Conservation (phyloP, 1,140 invertebrate species). For the Drosophila pachea region DNA sequence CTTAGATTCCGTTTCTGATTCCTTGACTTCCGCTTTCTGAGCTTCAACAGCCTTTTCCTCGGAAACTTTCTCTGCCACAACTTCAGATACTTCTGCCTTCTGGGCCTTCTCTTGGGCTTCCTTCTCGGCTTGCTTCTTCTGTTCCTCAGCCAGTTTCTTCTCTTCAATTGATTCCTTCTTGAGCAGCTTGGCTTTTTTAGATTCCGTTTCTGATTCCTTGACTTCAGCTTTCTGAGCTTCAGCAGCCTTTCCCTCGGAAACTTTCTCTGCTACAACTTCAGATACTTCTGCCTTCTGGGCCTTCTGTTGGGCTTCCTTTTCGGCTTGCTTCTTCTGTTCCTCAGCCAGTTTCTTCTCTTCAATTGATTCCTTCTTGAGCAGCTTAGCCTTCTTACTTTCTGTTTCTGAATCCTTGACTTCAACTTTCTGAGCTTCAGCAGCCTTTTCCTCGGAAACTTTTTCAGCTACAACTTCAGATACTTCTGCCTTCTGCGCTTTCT, state of each 20-base stretch:
- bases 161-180: conserved; percentile 29
- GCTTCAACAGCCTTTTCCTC: conserved; percentile 18
- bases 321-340: conserved; percentile 26
- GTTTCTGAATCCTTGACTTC: conserved; percentile 1
- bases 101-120: conserved; percentile 15
- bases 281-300: conserved; percentile 38
- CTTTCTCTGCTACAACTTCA: conserved; percentile 31
- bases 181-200: conserved; percentile 17
- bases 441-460: conserved; percentile 23
- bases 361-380: conserved; percentile 31
- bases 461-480: conserved; percentile 23
- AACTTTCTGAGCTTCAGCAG: conserved; percentile 4
- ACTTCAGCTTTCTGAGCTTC: conserved; percentile 8
- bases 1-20: conserved; percentile 33
- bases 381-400: conserved; percentile 45
- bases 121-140: conserved; percentile 26
- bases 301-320: conserved; percentile 6
- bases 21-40: conserved; percentile 9
- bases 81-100: conserved; percentile 42
- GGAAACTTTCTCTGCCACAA: conserved; percentile 22
- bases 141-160: conserved; percentile 10
- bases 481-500: conserved; percentile 31
- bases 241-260: conserved; percentile 18
- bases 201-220: conserved; percentile 29
- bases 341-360: conserved; percentile 26